Conservation (phyloP, 2,888 invertebrate species). For the Coremacera marginata region DNA sequence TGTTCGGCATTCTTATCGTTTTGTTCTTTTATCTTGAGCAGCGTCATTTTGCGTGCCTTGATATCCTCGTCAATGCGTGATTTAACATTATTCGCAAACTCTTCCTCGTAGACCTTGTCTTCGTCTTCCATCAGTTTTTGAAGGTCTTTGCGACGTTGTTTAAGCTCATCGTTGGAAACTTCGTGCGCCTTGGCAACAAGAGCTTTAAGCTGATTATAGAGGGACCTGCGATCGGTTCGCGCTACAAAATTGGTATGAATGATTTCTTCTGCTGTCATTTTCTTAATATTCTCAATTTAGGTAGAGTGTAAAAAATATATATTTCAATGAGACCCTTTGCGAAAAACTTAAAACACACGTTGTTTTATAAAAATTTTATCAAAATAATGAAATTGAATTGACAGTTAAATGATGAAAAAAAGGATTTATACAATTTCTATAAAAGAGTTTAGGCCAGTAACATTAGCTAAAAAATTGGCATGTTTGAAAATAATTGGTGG, state of each 20-base stretch:
- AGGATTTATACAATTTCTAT: too few species aligned
- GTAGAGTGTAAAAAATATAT: background rate
- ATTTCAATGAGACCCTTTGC: background rate
- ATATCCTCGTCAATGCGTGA: conserved; percentile 63
- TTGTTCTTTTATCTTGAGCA: conserved; percentile 58
- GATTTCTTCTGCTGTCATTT: conserved; percentile 26
- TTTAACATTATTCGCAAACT: conserved; percentile 60
- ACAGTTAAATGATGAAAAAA: background rate
- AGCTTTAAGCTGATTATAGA: conserved; percentile 58
- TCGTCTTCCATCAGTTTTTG: conserved; percentile 57
- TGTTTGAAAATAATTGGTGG: too few species aligned
- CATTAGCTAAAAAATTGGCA: too few species aligned
- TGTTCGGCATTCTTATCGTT: conserved; percentile 50
- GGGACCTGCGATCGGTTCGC: conserved; percentile 60
- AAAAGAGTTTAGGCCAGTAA: too few species aligned
- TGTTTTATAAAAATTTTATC: conserved; percentile 10
- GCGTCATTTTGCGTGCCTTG: conserved; percentile 56
- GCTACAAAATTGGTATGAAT: conserved; percentile 58
- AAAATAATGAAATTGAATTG: background rate
- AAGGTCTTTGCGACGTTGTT: conserved; percentile 53
- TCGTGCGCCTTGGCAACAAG: conserved; percentile 61
- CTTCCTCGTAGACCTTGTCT: conserved; percentile 60
- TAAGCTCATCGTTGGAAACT: conserved; percentile 55
- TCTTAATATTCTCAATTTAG: background rate
- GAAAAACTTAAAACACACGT: background rate